Percentiles rank a stretch among this genome's conserved stretches.
These are phyloP conservation scores for Phocoena sinus DNA, from an alignment of 2,113 vertebrate species.

Conservation along the genomic window DNA sequence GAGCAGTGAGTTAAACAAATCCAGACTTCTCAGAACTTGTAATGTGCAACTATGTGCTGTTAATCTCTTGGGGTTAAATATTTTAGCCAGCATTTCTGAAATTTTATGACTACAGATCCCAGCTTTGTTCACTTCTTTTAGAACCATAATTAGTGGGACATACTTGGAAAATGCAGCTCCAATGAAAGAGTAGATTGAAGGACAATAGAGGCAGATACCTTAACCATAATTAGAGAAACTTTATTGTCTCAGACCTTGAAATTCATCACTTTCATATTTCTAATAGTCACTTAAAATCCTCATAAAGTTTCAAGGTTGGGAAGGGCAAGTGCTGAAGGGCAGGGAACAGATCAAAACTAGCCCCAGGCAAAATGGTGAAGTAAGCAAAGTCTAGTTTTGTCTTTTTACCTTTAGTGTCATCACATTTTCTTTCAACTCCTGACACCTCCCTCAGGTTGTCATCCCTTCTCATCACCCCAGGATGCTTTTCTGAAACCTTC, in stretches of 20 bases:
- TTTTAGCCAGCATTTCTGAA: not conserved
- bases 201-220: not conserved
- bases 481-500: not conserved
- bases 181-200: not conserved
- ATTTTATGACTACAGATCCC: not conserved
- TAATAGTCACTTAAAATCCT: not conserved
- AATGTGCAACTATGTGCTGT: not conserved
- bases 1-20: not conserved
- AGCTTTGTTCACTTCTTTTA: not conserved
- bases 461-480: not conserved
- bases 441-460: not conserved
- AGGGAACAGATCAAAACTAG: not conserved
- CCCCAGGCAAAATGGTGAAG: not conserved
- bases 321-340: not conserved
- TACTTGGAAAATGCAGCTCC: not conserved
- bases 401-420: not conserved
- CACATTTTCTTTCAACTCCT: not conserved
- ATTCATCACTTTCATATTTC: not conserved
- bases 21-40: not conserved
- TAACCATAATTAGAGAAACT: not conserved
- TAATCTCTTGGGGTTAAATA: not conserved
- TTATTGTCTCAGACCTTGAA: constrained; percentile 7
- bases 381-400: constrained; percentile 41
- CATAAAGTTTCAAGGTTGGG: not conserved
- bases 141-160: not conserved